phyloP scores from a whole-genome alignment of 2,797 vertebrate genomes.

The Trematomus bernacchii region DNA sequence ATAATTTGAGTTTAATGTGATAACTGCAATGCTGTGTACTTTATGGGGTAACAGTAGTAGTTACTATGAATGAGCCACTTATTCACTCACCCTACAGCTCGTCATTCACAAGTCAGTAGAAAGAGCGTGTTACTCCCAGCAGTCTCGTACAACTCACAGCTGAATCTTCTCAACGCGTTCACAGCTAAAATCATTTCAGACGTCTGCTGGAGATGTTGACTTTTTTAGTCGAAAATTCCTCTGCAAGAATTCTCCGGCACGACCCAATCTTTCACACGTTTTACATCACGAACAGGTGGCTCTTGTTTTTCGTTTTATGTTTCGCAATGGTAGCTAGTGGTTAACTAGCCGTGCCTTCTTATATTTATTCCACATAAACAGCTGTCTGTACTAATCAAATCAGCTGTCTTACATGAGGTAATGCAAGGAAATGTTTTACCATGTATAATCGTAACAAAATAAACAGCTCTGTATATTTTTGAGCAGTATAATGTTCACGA shows the following conservation, averaged over 20 bases:
- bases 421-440: not conserved
- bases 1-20: not conserved
- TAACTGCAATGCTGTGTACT: not conserved
- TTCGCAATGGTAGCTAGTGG: conserved; percentile 2
- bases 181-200: conserved; percentile 17
- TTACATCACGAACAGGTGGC: conserved; percentile 44
- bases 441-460: not conserved
- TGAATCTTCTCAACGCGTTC: conserved; percentile 28
- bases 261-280: conserved; percentile 16
- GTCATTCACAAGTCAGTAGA: not conserved
- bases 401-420: not conserved
- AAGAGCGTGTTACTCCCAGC: not conserved
- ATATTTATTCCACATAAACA: conserved; percentile 11
- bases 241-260: not conserved
- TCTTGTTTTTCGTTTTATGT: conserved; percentile 4
- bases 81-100: conserved; percentile 4
- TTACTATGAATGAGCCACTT: conserved; percentile 9
- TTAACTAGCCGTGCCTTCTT: not conserved
- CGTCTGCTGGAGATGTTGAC: conserved; percentile 7
- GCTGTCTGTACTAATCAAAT: conserved; percentile 16
- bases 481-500: not conserved
- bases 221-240: conserved; percentile 10
- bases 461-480: too few species aligned
- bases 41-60: conserved; percentile 1
- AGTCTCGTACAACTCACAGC: conserved; percentile 20